Conservation (phyloP, 2,113 vertebrate species). For the Cyanoramphus novaezelandiae region DNA sequence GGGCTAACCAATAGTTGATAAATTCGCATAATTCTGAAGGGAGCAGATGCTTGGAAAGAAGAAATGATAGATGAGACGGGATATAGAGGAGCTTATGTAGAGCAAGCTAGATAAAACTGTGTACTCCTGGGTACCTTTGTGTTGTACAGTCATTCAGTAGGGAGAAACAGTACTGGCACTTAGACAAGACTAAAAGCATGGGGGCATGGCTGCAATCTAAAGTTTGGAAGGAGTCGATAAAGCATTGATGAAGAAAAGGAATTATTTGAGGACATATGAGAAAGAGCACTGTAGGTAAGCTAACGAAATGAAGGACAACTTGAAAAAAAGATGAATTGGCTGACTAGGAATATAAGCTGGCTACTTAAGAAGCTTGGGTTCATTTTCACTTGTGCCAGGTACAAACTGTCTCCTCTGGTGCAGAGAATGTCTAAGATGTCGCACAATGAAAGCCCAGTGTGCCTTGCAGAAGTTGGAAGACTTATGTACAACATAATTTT, state of each 20-base stretch:
- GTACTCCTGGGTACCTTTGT: background rate
- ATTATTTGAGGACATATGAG: background rate
- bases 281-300: background rate
- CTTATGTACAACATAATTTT: background rate
- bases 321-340: background rate
- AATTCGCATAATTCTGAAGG: slow-evolving; percentile 25
- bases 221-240: background rate
- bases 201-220: background rate
- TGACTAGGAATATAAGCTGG: background rate
- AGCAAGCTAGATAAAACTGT: background rate
- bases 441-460: background rate
- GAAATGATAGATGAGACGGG: slow-evolving; percentile 20
- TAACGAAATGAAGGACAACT: slow-evolving; percentile 4
- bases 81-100: background rate
- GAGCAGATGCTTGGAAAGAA: slow-evolving; percentile 42
- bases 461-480: background rate
- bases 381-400: background rate
- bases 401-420: background rate
- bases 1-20: background rate
- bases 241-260: background rate
- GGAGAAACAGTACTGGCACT: background rate
- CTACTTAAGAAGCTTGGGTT: slow-evolving; percentile 8
- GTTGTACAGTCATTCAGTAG: background rate
- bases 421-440: background rate
- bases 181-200: background rate